Evolutionary conservation across 2,888 invertebrate species (phyloP).

Genomic region (Entomobrya proxima): DNA sequence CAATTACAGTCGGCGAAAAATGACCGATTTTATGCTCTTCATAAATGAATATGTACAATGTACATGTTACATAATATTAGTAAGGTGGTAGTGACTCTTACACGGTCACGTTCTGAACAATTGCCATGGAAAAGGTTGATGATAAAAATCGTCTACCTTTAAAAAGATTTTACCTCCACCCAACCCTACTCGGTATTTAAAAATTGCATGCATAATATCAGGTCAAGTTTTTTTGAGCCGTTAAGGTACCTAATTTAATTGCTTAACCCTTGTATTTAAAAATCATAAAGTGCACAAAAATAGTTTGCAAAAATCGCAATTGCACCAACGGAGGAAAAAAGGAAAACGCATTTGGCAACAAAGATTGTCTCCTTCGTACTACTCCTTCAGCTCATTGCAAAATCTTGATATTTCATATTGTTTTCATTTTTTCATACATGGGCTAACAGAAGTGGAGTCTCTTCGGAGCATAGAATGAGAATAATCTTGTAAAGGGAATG

Average conservation of each 20-base stretch:
- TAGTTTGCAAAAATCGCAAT: background rate
- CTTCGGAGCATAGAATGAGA: background rate
- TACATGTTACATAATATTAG: background rate
- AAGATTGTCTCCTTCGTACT: background rate
- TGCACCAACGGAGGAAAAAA: background rate
- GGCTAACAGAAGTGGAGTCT: background rate
- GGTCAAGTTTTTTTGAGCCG: constrained; percentile 24
- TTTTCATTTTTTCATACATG: background rate
- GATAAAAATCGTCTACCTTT: background rate
- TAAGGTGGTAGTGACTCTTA: background rate
- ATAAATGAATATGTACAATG: background rate
- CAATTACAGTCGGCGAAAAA: background rate
- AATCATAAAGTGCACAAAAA: background rate
- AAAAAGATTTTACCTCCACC: no score
- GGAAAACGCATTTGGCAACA: background rate
- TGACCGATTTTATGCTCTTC: background rate
- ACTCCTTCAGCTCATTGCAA: background rate
- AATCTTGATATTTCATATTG: background rate
- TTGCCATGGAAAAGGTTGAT: background rate
- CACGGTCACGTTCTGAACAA: background rate
- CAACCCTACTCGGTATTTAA: no score
- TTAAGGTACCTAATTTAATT: background rate
- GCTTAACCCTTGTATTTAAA: no score
- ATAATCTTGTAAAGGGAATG: constrained; percentile 17
- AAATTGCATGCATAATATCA: background rate